Conservation (phyloP, 2,888 invertebrate genomes). For the Cryptus armator region DNA sequence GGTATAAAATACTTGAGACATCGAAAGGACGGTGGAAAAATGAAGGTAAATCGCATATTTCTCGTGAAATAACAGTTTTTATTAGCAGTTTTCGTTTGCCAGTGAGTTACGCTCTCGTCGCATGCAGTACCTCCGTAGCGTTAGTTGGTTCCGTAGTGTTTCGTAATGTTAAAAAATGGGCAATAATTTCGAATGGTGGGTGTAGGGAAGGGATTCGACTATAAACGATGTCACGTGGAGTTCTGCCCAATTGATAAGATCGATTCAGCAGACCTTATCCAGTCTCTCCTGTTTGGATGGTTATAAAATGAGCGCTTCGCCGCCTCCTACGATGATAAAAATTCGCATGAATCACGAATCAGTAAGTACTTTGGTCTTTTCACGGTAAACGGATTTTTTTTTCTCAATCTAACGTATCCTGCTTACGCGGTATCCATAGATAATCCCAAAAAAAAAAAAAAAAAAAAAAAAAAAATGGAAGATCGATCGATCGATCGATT, state of each 20-base stretch:
- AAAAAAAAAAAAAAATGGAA: no score
- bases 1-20: slow-evolving; percentile 85
- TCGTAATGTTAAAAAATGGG: slow-evolving; percentile 15
- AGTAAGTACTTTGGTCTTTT: slow-evolving; percentile 69
- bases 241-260: slow-evolving; percentile 74
- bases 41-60: slow-evolving; percentile 43
- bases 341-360: slow-evolving; percentile 72
- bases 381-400: not conserved
- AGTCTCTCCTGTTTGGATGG: slow-evolving; percentile 80
- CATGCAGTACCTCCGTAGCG: not conserved
- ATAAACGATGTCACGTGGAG: slow-evolving; percentile 77
- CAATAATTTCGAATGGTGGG: slow-evolving; percentile 74
- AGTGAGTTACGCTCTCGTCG: not conserved
- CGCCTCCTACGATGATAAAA: slow-evolving; percentile 81
- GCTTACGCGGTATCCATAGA: not conserved
- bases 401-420: not conserved
- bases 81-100: not conserved
- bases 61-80: not conserved
- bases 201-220: slow-evolving; percentile 78
- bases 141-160: slow-evolving; percentile 27
- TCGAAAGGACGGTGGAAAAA: slow-evolving; percentile 33
- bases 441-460: not conserved
- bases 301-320: slow-evolving; percentile 79
- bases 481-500: no score
- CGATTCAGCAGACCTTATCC: slow-evolving; percentile 79